Evolutionary conservation across 2,113 vertebrate species (phyloP).

Genomic region (Pangasianodon gigas): DNA sequence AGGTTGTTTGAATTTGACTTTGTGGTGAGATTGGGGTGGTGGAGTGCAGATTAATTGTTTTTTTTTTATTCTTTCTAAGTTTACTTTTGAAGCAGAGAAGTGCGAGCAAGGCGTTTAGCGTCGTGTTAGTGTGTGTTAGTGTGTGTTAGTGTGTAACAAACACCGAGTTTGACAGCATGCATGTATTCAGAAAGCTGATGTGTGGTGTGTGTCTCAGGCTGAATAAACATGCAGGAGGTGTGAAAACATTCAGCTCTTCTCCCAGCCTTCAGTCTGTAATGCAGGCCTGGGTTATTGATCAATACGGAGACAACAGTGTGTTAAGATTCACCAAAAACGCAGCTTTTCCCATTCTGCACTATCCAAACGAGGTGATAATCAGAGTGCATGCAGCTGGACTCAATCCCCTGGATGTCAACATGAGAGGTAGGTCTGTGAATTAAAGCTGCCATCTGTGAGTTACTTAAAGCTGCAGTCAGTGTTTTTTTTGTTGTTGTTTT

Average conservation of each 20-base stretch:
- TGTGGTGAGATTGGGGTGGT: background rate
- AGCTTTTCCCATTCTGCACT: slow-evolving; percentile 80
- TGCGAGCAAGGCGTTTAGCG: no score
- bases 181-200: slow-evolving; percentile 33
- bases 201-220: slow-evolving; percentile 38
- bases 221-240: background rate
- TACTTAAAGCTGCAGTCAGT: background rate
- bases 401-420: slow-evolving; percentile 91
- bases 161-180: slow-evolving; percentile 49
- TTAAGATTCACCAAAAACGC: slow-evolving; percentile 83
- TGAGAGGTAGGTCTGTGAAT: slow-evolving; percentile 86
- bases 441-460: background rate
- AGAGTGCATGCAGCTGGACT: slow-evolving; percentile 88
- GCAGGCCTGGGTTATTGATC: slow-evolving; percentile 93
- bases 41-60: background rate
- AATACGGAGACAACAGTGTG: slow-evolving; percentile 86
- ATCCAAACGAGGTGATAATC: slow-evolving; percentile 92
- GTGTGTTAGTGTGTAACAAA: background rate
- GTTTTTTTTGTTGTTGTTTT: background rate
- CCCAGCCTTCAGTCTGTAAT: slow-evolving; percentile 69
- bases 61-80: no score
- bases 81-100: no score
- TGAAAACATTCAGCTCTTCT: slow-evolving; percentile 69
- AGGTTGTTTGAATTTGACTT: slow-evolving; percentile 29
- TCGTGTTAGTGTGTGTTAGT: background rate